phyloP scores from a whole-genome alignment of 2,113 vertebrate species.

The Picathartes gymnocephalus region DNA sequence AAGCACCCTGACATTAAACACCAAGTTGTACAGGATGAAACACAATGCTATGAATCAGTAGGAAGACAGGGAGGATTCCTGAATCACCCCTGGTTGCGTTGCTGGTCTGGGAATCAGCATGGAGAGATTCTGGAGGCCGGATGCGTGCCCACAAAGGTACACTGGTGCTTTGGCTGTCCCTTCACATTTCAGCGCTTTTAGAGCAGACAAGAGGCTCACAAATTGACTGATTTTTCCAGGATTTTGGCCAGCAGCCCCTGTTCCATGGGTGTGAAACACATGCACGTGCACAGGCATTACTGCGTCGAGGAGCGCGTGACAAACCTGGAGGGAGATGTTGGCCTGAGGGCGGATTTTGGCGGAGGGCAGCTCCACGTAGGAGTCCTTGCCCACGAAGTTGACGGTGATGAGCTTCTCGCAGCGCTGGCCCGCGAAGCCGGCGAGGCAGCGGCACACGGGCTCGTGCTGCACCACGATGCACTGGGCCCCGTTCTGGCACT shows the following conservation, averaged over 20 bases:
- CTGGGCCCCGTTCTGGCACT: constrained; percentile 92
- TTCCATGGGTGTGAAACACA: background rate
- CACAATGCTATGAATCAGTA: background rate
- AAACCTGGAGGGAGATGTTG: constrained; percentile 96
- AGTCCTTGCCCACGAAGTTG: constrained; percentile 93
- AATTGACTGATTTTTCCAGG: background rate
- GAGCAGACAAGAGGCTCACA: background rate
- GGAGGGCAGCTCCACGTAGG: constrained; percentile 86
- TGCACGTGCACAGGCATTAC: rapidly evolving
- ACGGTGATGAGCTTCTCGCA: constrained; percentile 93
- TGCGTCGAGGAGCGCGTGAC: background rate
- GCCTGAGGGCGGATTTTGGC: constrained; percentile 86
- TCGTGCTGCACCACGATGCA: constrained; percentile 88
- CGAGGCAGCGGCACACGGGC: constrained; percentile 90
- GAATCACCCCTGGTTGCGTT: background rate
- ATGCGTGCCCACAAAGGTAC: background rate
- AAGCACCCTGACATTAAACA: background rate
- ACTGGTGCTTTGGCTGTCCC: background rate
- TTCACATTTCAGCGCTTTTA: background rate
- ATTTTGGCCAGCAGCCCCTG: background rate
- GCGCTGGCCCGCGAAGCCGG: constrained; percentile 87
- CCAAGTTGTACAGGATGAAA: background rate
- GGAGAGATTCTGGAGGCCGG: background rate
- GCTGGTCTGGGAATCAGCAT: background rate
- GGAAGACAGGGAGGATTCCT: background rate